A percentile compares a stretch with the other conserved stretches of the same genome.
Conservation (phyloP, 2,888 invertebrate species). For the Melanotus villosus region DNA sequence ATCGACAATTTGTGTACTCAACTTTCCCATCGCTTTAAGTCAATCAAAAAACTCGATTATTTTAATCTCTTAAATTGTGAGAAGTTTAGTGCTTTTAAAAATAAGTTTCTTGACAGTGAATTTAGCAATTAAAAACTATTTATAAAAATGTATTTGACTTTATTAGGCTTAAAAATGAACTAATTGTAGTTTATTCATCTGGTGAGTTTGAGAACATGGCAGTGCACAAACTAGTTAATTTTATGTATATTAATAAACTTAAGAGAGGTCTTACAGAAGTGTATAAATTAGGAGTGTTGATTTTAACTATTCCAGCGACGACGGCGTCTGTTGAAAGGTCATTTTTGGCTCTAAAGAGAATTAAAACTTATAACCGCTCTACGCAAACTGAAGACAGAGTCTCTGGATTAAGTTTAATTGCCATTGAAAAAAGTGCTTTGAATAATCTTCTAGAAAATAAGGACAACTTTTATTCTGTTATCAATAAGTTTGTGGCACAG, state of each 20-base stretch:
- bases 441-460: too few relatives aligned
- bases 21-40: too few relatives aligned
- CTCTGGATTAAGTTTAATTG: not conserved
- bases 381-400: conserved; percentile 4
- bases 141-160: not conserved
- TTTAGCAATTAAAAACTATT: not conserved
- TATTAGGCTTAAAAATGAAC: not conserved
- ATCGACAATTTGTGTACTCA: too few relatives aligned
- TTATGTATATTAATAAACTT: conserved; percentile 1
- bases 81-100: not conserved
- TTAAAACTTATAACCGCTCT: conserved; percentile 8
- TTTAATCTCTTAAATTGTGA: not conserved
- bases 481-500: too few relatives aligned
- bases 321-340: conserved; percentile 6
- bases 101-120: not conserved
- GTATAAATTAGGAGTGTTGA: not conserved
- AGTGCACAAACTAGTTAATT: not conserved
- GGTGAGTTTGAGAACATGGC: not conserved
- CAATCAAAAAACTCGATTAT: not conserved
- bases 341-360: conserved; percentile 4
- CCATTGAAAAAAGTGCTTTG: conserved; percentile 16
- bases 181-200: not conserved
- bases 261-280: not conserved
- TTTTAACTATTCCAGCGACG: conserved; percentile 12
- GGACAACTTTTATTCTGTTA: too few relatives aligned